phyloP scores from a whole-genome alignment of 2,113 vertebrate genomes.

The Jaculus jaculus region DNA sequence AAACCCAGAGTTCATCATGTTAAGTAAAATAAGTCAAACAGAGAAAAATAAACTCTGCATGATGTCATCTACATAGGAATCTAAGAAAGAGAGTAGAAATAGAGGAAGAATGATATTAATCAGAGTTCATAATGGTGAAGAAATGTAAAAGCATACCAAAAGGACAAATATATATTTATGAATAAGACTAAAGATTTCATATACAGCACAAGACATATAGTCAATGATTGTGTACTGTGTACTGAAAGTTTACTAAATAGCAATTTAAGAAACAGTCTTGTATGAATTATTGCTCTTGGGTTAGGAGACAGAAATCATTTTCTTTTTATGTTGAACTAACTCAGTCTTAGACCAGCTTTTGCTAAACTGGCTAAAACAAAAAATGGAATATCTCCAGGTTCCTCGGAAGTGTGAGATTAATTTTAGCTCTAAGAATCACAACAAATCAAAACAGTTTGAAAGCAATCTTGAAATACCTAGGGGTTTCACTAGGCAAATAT shows the following conservation, averaged over 20 bases:
- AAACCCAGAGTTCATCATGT: no score
- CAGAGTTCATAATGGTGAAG: not conserved
- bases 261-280: not conserved
- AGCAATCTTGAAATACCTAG: not conserved
- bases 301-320: not conserved
- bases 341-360: not conserved
- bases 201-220: not conserved
- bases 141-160: not conserved
- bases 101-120: not conserved
- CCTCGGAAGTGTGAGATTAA: slow-evolving; percentile 28
- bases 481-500: not conserved
- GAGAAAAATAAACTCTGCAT: not conserved
- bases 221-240: not conserved
- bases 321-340: not conserved
- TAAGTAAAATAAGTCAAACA: not conserved
- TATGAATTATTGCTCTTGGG: not conserved
- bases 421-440: slow-evolving; percentile 7
- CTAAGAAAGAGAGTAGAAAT: not conserved
- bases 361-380: not conserved
- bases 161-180: not conserved
- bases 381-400: not conserved
- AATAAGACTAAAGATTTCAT: not conserved
- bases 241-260: not conserved
- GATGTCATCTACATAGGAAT: no score
- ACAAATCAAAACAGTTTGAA: slow-evolving; percentile 37